These are phyloP conservation scores for Drosophila eugracilis DNA, from an alignment of 1,140 invertebrate species.

Conservation along the genomic window DNA sequence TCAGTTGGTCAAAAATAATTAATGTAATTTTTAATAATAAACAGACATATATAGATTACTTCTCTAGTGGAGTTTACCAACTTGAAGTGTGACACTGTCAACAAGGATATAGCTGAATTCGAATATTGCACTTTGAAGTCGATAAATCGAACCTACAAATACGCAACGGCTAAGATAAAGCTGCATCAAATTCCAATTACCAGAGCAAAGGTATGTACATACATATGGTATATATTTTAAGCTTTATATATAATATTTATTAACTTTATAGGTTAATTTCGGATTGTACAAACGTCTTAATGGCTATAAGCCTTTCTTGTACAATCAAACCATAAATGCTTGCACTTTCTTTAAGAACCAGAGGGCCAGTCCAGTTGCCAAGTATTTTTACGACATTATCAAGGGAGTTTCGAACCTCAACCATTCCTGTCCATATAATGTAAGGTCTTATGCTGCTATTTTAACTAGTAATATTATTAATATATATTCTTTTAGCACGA, in stretches of 20 bases:
- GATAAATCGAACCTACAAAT: conserved; percentile 3
- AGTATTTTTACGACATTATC: conserved; percentile 3
- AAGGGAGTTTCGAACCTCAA: neutral
- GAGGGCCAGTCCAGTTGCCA: neutral
- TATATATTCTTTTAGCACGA: conserved; percentile 1
- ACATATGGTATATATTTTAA: too few species aligned
- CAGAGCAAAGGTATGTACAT: neutral
- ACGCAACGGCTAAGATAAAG: neutral
- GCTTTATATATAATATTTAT: too few species aligned
- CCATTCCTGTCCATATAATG: conserved; percentile 16
- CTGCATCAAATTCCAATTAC: neutral
- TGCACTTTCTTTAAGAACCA: conserved; percentile 2
- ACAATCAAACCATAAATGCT: neutral
- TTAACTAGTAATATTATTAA: too few species aligned
- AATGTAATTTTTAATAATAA: too few species aligned
- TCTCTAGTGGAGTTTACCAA: conserved; percentile 3
- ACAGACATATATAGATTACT: neutral
- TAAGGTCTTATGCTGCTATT: neutral
- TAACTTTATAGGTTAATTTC: conserved; percentile 3
- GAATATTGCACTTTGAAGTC: neutral
- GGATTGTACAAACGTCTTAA: conserved; percentile 1
- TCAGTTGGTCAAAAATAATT: neutral
- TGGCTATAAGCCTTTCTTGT: conserved; percentile 15
- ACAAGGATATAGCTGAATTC: neutral
- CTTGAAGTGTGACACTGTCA: neutral